Percentiles rank a stretch among this genome's conserved stretches.
phyloP scores from a whole-genome alignment of 1,140 invertebrate genomes.

The Cardiocondyla obscurior region DNA sequence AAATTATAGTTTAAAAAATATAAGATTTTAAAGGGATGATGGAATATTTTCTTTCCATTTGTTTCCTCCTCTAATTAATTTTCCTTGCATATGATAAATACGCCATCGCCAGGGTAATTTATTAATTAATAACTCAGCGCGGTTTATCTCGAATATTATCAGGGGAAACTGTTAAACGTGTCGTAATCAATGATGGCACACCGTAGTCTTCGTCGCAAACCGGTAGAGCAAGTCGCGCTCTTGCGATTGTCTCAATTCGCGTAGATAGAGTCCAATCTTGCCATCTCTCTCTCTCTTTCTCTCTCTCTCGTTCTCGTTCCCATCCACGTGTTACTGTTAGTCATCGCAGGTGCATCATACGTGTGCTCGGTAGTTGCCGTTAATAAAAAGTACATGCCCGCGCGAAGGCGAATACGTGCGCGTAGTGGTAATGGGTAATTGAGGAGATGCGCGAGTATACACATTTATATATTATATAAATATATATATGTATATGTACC shows the following conservation, averaged over 20 bases:
- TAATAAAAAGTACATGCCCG: constrained; percentile 60
- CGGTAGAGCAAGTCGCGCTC: constrained; percentile 4
- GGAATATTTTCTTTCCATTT: too few relatives aligned
- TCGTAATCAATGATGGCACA: background rate
- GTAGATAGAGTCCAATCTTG: background rate
- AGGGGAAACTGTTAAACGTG: constrained; percentile 4
- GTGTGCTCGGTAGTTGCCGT: constrained; percentile 56
- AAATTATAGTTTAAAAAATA: background rate
- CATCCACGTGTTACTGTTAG: constrained; percentile 59
- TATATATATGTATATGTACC: background rate
- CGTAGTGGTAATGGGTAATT: constrained; percentile 45
- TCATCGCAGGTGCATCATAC: constrained; percentile 65
- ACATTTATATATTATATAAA: background rate
- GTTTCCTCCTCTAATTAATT: background rate
- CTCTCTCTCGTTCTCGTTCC: background rate
- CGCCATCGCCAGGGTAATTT: background rate
- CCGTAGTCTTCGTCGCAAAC: constrained; percentile 1
- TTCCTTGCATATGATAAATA: too few relatives aligned
- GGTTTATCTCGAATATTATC: background rate
- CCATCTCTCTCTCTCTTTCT: constrained; percentile 15
- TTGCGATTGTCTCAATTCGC: constrained; percentile 39
- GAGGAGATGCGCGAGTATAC: constrained; percentile 18
- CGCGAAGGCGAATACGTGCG: constrained; percentile 19
- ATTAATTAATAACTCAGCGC: background rate
- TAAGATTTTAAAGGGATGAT: background rate